These are phyloP conservation scores for Ephialtes manifestator DNA, from an alignment of 2,888 invertebrate genomes.

Conservation along the genomic window DNA sequence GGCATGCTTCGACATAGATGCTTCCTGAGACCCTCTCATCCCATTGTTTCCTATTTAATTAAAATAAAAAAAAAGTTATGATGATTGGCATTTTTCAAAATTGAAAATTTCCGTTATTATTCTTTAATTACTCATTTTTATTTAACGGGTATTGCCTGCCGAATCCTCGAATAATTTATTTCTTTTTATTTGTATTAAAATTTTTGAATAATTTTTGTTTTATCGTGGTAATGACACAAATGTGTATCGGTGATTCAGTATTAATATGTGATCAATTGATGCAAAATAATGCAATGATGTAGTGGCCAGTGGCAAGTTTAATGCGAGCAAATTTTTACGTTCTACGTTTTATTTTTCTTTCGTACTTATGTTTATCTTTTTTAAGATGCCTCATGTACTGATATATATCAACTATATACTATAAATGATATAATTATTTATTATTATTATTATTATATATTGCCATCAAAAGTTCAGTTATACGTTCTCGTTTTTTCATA, in stretches of 20 bases:
- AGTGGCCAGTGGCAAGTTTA: slow-evolving; percentile 67
- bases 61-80: slow-evolving; percentile 46
- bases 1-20: slow-evolving; percentile 85
- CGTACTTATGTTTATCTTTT: slow-evolving; percentile 4
- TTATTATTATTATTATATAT: slow-evolving; percentile 33
- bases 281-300: slow-evolving; percentile 68
- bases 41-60: slow-evolving; percentile 69
- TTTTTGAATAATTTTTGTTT: slow-evolving; percentile 28
- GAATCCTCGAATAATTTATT: slow-evolving; percentile 60
- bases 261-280: slow-evolving; percentile 50
- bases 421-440: slow-evolving; percentile 50
- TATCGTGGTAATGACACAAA: slow-evolving; percentile 41
- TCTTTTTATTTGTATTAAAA: slow-evolving; percentile 48
- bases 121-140: slow-evolving; percentile 32
- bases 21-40: slow-evolving; percentile 79
- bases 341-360: slow-evolving; percentile 26
- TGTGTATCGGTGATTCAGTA: slow-evolving; percentile 22
- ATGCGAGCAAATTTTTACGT: slow-evolving; percentile 62
- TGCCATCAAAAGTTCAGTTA: slow-evolving; percentile 54
- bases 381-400: slow-evolving; percentile 62
- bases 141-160: slow-evolving; percentile 68
- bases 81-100: slow-evolving; percentile 85
- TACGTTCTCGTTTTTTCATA: slow-evolving; percentile 66
- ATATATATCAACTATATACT: slow-evolving; percentile 31
- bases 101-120: slow-evolving; percentile 71